Evolutionary conservation across 2,888 invertebrate species (phyloP).

Genomic region (Rutpela maculata): DNA sequence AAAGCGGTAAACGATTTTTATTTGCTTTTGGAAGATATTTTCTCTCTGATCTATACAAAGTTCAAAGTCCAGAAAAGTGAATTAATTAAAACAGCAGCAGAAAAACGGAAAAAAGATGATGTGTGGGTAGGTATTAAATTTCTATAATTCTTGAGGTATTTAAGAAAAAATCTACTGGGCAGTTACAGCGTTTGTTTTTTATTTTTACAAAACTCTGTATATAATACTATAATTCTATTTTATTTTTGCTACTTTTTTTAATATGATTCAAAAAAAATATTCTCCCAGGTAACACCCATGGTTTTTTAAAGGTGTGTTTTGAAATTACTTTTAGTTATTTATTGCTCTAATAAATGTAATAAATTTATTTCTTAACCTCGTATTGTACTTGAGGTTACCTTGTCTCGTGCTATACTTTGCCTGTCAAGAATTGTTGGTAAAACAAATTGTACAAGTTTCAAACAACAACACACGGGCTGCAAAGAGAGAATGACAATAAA

Average conservation of each 20-base stretch:
- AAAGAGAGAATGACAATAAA: constrained; percentile 55
- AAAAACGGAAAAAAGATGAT: too few relatives aligned
- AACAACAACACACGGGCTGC: constrained; percentile 29
- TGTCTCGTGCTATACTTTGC: constrained; percentile 49
- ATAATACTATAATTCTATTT: not conserved
- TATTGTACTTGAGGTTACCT: constrained; percentile 59
- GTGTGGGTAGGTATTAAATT: too few relatives aligned
- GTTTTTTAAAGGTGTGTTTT: constrained; percentile 21
- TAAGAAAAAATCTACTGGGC: too few relatives aligned
- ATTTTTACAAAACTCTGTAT: not conserved
- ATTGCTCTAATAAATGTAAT: constrained; percentile 38
- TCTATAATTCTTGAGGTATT: too few relatives aligned
- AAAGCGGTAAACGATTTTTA: too few relatives aligned
- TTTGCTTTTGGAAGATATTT: too few relatives aligned
- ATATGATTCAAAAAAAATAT: not conserved
- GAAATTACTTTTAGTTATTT: constrained; percentile 25
- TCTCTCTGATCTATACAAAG: too few relatives aligned
- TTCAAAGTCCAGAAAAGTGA: too few relatives aligned
- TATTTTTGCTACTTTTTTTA: not conserved
- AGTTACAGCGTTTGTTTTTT: too few relatives aligned
- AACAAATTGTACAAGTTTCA: constrained; percentile 48
- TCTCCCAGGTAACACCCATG: constrained; percentile 14
- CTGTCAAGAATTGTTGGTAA: constrained; percentile 36
- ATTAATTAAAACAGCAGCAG: too few relatives aligned
- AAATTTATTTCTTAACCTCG: constrained; percentile 58